Evolutionary conservation across 2,888 invertebrate species (phyloP), one percentile per base, ranked within the genome.

Genomic region (Prenolepis imparis): DNA sequence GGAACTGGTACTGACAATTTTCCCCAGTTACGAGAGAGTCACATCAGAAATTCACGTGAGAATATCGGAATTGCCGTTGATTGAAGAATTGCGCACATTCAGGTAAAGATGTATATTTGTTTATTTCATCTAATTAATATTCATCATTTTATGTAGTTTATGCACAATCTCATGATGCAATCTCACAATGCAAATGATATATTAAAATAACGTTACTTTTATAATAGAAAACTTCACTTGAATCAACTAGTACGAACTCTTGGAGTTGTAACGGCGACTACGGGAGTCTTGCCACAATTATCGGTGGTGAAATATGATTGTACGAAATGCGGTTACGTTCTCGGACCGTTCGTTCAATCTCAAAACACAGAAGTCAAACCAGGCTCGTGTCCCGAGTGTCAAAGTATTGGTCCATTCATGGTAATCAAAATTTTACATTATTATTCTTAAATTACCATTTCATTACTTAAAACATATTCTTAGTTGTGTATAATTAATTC

Each of bases 281-380:
- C 99, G 0, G 98, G 98, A 0, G 98, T 99, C 11, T 94, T 99
- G 83, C 99, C 99, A 0, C 99, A 99, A 95, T 95, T 99, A 44
- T 98, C 98, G 0, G 96, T 99, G 59, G 98, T 99, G 72, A 99
- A 99, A 94, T 99, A 98, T 93, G 99, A 99, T 95, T 99, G 99
- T 95, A 97, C 97, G 89, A 97, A 99, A 92, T 99, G 99, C 94
- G 98, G 98, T 9, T 99, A 98, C 93, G 96, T 99, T 36, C 95
- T 99, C 89, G 99, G 99, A 0, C 99, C 99, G 0, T 99, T 99
- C 94, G 97, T 98, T 21, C 99, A 99, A 95, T 97, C 97, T 0
- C 99, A 99, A 95, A 97, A 97, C 92, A 95, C 97, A 4, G 99
- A 99, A 95, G 98, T 99, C 0, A 98, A 98, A 92, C 99, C 99